phyloP scores from a whole-genome alignment of 53 echinoderm and acorn worm species.

The Luidia sarsii region DNA sequence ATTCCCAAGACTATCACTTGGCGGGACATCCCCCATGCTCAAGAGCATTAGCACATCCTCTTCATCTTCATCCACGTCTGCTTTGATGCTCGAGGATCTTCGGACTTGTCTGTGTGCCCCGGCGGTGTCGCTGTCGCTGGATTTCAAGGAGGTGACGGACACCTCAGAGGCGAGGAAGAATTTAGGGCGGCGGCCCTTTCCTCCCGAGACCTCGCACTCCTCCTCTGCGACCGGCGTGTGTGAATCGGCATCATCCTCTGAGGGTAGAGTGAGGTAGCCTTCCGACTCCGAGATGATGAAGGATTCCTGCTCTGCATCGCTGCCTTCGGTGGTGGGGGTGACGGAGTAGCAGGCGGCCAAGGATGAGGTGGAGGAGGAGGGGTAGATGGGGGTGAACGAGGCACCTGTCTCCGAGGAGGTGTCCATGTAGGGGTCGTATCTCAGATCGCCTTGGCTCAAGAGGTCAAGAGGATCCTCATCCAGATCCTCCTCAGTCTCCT shows the following conservation, averaged over 20 bases:
- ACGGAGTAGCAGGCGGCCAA: slow-evolving; percentile 42
- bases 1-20: slow-evolving; percentile 12
- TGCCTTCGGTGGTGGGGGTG: slow-evolving; percentile 38
- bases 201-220: slow-evolving; percentile 1
- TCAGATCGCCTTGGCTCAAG: slow-evolving; percentile 27
- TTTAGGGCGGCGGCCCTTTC: slow-evolving; percentile 15
- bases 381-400: slow-evolving; percentile 34
- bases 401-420: slow-evolving; percentile 40
- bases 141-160: slow-evolving; percentile 29
- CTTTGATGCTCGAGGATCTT: background rate
- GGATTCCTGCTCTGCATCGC: slow-evolving; percentile 24
- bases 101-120: background rate
- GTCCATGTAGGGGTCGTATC: slow-evolving; percentile 40
- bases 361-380: slow-evolving; percentile 46
- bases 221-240: slow-evolving; percentile 9
- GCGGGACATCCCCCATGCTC: slow-evolving; percentile 37
- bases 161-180: slow-evolving; percentile 32
- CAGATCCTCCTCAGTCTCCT: slow-evolving; percentile 14
- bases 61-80: slow-evolving; percentile 26
- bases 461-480: slow-evolving; percentile 22
- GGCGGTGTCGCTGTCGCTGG: slow-evolving; percentile 11
- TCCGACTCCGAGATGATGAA: slow-evolving; percentile 50
- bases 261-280: slow-evolving; percentile 53
- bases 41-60: slow-evolving; percentile 59
- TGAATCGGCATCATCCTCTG: slow-evolving; percentile 55